Evolutionary conservation across 2,113 vertebrate genomes (phyloP).

Genomic region (Gadus chalcogrammus): DNA sequence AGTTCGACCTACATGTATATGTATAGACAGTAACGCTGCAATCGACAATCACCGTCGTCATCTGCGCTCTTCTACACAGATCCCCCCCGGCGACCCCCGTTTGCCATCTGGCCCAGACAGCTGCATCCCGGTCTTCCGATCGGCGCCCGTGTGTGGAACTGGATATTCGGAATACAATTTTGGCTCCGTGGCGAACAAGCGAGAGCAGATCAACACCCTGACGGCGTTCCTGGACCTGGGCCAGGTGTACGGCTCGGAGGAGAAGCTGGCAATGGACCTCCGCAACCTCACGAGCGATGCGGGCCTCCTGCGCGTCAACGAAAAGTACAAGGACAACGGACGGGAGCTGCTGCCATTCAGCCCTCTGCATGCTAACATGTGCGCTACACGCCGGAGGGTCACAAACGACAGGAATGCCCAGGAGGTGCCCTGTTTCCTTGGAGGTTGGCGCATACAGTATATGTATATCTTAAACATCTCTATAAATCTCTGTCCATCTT

Average conservation of each 20-base stretch:
- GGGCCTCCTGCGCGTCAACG: slow-evolving; percentile 67
- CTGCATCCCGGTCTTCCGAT: slow-evolving; percentile 82
- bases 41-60: too few relatives aligned
- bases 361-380: slow-evolving; percentile 42
- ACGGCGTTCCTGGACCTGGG: slow-evolving; percentile 71
- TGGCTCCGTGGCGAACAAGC: slow-evolving; percentile 50
- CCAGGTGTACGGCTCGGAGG: slow-evolving; percentile 72
- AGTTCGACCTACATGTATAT: too few relatives aligned
- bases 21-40: too few relatives aligned
- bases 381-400: slow-evolving; percentile 53
- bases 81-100: slow-evolving; percentile 78
- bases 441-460: slow-evolving; percentile 53
- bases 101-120: slow-evolving; percentile 49
- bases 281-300: slow-evolving; percentile 50
- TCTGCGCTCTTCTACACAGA: slow-evolving; percentile 57
- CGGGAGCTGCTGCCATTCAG: slow-evolving; percentile 71
- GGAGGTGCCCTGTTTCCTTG: slow-evolving; percentile 73
- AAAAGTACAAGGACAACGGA: slow-evolving; percentile 55
- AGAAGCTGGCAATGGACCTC: slow-evolving; percentile 49
- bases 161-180: slow-evolving; percentile 63
- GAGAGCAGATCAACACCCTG: slow-evolving; percentile 73
- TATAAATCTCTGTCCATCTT: too few relatives aligned
- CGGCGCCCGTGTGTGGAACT: slow-evolving; percentile 66
- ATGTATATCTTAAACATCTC: too few relatives aligned
- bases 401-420: slow-evolving; percentile 55